Evolutionary conservation across 2,797 vertebrate genomes (phyloP), one percentile per base, ranked within the genome.

Genomic region (Phalanger gymnotis): DNA sequence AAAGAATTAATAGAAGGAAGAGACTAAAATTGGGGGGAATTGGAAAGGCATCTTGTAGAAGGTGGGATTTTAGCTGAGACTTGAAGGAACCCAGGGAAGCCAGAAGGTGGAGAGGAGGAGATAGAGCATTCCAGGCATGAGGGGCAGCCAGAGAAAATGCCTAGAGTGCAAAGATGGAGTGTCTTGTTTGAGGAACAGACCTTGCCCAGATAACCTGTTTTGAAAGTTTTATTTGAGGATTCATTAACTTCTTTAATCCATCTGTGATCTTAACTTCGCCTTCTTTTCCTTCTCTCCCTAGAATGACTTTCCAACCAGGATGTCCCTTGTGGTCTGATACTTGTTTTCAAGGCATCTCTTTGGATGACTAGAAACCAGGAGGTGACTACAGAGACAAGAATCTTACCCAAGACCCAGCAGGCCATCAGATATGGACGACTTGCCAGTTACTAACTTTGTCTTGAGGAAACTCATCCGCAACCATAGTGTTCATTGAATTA

Each of bases 251-350:
- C 34, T 61, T 96, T 22, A 92, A 96, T 51, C 7, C 0, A 90
- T 52, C 34, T 90, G 6, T 94, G 56, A 25, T 97, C 97, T 98
- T n/a, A 89, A 97, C 93, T 53, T 93, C 97, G 93, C 97, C 87
- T 30, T 96, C 92, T 96, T 95, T 98, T 91, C 98, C 96, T 93
- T 98, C 92, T 98, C 87, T 97, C 93, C 95, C 96, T 98, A 99
- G 99, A 99, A 98, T 0, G 99, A 99, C 97, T 99, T 99, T 96
- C 99, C 99, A 96, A 99, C 98, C 12, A 99, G 99, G 97, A 99
- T 99, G 99, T 99, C 99, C 95, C 99, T 99, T n/a, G 99, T 99
- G 97, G 99, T 99, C 97, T 99, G 98, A 99, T 97, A 96, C 94
- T 97, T 55, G 90, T 96, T 97, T 94, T 96, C 96, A 97, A 98